Conservation (phyloP, 2,797 vertebrate species). For the Sciurus carolinensis region DNA sequence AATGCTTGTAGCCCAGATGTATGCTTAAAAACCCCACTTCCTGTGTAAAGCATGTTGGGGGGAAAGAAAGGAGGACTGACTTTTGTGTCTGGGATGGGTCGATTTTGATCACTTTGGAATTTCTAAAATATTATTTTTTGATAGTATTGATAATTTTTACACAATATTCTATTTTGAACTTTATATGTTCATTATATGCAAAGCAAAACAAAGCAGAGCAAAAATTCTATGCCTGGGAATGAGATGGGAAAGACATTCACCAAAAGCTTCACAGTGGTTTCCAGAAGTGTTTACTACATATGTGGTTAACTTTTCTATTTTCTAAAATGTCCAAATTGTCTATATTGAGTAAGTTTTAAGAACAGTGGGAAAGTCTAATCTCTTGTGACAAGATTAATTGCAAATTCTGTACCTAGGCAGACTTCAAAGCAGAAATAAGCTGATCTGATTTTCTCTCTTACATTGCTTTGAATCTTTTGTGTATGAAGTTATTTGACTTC, state of each 20-base stretch:
- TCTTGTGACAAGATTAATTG: background rate
- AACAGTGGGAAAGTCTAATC: background rate
- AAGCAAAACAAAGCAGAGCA: conserved; percentile 31
- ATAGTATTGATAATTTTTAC: conserved; percentile 67
- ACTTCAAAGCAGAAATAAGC: conserved; percentile 37
- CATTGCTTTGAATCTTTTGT: background rate
- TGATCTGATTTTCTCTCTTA: conserved; percentile 12
- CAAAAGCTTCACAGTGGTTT: background rate
- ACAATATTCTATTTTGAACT: conserved; percentile 43
- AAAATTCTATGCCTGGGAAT: background rate
- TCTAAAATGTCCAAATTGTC: background rate
- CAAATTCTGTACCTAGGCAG: background rate
- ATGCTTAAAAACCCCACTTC: conserved; percentile 19
- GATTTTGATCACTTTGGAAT: conserved; percentile 56
- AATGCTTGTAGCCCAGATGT: conserved; percentile 1
- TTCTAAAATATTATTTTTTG: conserved; percentile 22
- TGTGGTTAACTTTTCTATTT: conserved; percentile 4
- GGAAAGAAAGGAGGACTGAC: conserved; percentile 7
- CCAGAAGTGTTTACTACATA: background rate
- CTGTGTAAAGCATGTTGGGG: background rate
- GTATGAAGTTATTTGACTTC: background rate
- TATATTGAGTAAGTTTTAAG: background rate
- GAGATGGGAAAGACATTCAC: background rate
- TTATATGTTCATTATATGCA: background rate
- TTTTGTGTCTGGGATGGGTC: conserved; percentile 59